phyloP scores from a whole-genome alignment of 2,113 vertebrate species.

The Marcusenius ussheri region DNA sequence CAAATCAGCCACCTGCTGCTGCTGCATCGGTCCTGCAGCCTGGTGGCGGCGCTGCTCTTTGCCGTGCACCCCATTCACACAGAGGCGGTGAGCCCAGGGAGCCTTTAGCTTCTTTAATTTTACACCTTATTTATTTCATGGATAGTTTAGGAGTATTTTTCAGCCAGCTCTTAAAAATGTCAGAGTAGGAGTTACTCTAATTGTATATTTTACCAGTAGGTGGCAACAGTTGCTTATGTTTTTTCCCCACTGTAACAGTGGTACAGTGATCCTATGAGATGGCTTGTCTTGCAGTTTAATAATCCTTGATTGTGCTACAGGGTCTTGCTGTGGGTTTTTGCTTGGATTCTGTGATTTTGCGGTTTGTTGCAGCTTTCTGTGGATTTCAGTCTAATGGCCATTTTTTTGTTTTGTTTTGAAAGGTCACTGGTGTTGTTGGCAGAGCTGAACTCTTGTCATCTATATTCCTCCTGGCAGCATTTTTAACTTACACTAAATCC shows the following conservation, averaged over 20 bases:
- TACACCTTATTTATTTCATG: neutral
- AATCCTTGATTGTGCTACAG: neutral
- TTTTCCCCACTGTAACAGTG: neutral
- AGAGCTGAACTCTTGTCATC: conserved; percentile 95
- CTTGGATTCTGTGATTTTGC: neutral
- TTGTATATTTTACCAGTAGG: conserved; percentile 44
- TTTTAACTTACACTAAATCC: conserved; percentile 89
- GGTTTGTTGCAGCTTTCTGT: neutral
- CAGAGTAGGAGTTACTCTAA: neutral
- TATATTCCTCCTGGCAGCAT: conserved; percentile 90
- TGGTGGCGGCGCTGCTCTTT: conserved; percentile 83
- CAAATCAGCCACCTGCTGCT: conserved; percentile 84
- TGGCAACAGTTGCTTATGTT: conserved; percentile 47
- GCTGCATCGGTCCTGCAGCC: conserved; percentile 66
- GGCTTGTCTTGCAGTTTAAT: neutral
- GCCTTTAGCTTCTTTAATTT: neutral
- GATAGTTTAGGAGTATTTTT: neutral
- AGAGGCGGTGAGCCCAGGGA: conserved; percentile 77
- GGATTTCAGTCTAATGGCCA: neutral
- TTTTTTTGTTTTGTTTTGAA: conserved; percentile 21
- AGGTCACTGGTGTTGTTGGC: conserved; percentile 96
- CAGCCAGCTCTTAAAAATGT: neutral
- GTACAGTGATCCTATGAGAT: neutral
- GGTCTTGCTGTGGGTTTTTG: neutral
- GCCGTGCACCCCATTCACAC: conserved; percentile 93